A percentile compares a stretch with the other conserved stretches of the same genome.
Evolutionary conservation across 2,888 invertebrate species (phyloP).

Genomic region (Galerucella calmariensis): DNA sequence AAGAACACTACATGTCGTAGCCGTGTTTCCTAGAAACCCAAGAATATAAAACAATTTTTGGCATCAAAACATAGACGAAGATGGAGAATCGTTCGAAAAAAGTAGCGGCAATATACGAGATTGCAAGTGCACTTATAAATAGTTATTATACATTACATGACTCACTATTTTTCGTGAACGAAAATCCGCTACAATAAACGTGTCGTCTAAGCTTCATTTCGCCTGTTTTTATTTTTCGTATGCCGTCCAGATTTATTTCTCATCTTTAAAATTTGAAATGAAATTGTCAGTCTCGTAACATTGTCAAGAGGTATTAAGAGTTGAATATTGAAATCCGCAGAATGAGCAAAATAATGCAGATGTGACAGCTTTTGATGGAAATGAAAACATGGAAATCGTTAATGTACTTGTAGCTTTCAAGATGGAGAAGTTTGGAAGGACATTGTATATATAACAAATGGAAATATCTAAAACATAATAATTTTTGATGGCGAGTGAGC

Average conservation of each 20-base stretch:
- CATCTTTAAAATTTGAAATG: not conserved
- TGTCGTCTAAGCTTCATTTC: slow-evolving; percentile 21
- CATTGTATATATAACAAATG: too few relatives aligned
- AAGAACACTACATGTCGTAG: not conserved
- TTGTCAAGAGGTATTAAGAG: not conserved
- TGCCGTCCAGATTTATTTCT: not conserved
- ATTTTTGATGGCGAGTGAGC: too few relatives aligned
- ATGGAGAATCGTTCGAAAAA: slow-evolving; percentile 30
- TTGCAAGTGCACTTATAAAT: slow-evolving; percentile 43
- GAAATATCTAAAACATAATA: too few relatives aligned
- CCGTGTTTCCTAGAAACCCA: not conserved
- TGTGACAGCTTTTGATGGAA: too few relatives aligned
- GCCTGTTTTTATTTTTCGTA: not conserved
- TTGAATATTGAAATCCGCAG: not conserved
- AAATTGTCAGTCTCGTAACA: not conserved
- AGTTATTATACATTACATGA: slow-evolving; percentile 29
- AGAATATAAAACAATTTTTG: slow-evolving; percentile 2
- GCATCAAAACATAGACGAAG: not conserved
- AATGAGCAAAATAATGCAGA: too few relatives aligned
- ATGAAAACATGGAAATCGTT: too few relatives aligned
- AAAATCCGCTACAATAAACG: slow-evolving; percentile 24
- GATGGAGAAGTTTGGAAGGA: too few relatives aligned
- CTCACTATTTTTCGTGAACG: slow-evolving; percentile 22
- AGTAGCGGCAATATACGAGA: slow-evolving; percentile 39
- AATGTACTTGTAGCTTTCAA: too few relatives aligned